Evolutionary conservation across 2,888 invertebrate species (phyloP).

Genomic region (Blomia tropicalis): DNA sequence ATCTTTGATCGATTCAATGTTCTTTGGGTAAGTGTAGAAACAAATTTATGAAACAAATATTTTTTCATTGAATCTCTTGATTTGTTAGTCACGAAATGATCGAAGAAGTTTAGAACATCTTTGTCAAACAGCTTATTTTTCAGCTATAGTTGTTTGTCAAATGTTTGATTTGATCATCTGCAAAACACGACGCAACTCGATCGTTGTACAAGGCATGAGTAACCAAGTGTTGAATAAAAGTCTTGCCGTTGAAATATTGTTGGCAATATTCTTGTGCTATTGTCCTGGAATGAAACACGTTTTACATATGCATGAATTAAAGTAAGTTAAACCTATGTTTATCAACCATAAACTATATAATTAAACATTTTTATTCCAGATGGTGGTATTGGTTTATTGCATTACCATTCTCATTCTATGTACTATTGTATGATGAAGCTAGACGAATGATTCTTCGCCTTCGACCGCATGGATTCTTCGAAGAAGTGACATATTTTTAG

Average conservation of each 20-base stretch:
- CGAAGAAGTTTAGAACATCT: slow-evolving; percentile 5
- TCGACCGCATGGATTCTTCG: slow-evolving; percentile 54
- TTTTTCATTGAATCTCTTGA: neutral
- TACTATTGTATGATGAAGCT: slow-evolving; percentile 96
- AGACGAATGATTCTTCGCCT: slow-evolving; percentile 90
- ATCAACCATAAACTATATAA: neutral
- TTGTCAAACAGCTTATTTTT: slow-evolving; percentile 39
- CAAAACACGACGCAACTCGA: slow-evolving; percentile 39
- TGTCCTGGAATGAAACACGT: slow-evolving; percentile 68
- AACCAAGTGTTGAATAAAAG: slow-evolving; percentile 96
- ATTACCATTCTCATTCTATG: slow-evolving; percentile 88
- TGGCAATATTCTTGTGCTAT: slow-evolving; percentile 89
- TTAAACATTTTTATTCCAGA: slow-evolving; percentile 40
- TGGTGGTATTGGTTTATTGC: slow-evolving; percentile 98
- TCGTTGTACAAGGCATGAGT: slow-evolving; percentile 40
- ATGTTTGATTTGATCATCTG: slow-evolving; percentile 40
- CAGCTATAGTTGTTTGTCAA: slow-evolving; percentile 39
- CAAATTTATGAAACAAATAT: neutral
- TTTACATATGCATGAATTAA: neutral
- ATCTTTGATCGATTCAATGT: slow-evolving; percentile 32
- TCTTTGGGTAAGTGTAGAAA: neutral
- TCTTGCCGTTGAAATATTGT: slow-evolving; percentile 76
- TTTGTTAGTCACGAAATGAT: slow-evolving; percentile 32
- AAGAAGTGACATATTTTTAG: slow-evolving; percentile 56
- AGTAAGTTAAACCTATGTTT: neutral